Evolutionary conservation across 1,140 invertebrate species (phyloP).

Genomic region (Magallana gigas): DNA sequence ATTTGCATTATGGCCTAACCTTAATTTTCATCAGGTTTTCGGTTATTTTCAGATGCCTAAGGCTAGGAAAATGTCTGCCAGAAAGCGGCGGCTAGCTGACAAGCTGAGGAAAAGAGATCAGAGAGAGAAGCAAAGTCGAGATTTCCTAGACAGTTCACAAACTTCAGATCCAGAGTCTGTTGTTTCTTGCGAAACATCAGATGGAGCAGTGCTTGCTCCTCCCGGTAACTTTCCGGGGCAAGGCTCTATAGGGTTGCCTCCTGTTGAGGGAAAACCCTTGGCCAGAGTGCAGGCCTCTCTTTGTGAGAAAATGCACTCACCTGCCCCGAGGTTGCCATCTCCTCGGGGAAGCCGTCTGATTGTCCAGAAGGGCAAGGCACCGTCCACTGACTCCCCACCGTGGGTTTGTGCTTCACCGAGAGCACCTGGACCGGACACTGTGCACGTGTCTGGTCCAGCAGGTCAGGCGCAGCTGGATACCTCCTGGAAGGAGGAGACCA

Average conservation of each 20-base stretch:
- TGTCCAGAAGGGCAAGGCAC: not conserved
- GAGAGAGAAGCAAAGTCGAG: too few species aligned
- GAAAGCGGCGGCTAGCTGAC: too few species aligned
- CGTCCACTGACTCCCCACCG: slow-evolving; percentile 4
- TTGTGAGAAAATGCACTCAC: slow-evolving; percentile 12
- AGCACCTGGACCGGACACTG: not conserved
- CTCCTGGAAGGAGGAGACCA: not conserved
- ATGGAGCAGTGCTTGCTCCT: not conserved
- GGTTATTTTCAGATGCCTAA: too few species aligned
- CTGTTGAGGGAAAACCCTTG: not conserved
- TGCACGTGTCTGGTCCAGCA: not conserved
- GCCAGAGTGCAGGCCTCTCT: slow-evolving; percentile 5
- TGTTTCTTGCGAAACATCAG: not conserved
- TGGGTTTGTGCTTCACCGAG: slow-evolving; percentile 10
- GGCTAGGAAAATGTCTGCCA: too few species aligned
- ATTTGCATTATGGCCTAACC: too few species aligned
- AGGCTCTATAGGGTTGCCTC: not conserved
- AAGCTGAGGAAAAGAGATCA: too few species aligned
- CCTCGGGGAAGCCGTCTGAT: not conserved
- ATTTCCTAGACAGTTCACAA: too few species aligned
- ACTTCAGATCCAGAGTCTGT: not conserved
- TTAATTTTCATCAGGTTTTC: too few species aligned
- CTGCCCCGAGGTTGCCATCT: slow-evolving; percentile 17
- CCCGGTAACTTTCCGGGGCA: not conserved
- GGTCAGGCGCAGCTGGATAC: slow-evolving; percentile 18